Base-by-base conservation (phyloP, 2,888 invertebrate species). In the Drosophila macrospina region DNA sequence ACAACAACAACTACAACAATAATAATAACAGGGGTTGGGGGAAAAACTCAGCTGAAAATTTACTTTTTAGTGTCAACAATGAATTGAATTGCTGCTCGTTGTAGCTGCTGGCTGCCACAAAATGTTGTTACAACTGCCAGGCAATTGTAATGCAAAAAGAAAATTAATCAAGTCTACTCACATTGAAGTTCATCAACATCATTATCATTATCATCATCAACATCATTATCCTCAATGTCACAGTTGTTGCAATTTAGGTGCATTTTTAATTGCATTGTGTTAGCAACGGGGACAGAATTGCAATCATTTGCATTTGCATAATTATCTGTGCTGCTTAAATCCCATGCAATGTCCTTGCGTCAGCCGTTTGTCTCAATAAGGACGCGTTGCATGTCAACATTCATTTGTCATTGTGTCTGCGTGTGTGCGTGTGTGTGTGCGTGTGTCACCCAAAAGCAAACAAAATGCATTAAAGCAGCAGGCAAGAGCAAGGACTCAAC, bases 391-490 rank as follows among this genome's bases (percentile, higher is more conserved):
- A 71, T 70, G 75, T 86, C 85, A 89, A 69, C 89, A 80, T 80
- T 89, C 88, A 89, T 86, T 89, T 86, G 78, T 83, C 84, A 80
- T 74, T 82, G 71, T 57, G 37, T 64, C 54, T 63, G 67, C 71
- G 52, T 50, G 61, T 45, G 61, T 52, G 16, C 57, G 41, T 6
- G 41, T 24, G 39, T 28, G 20, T 44, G 32, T 51, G 26, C 20
- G 51, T 7, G 52, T 70, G 70, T 66, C 71, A 50, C 62, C 67
- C 52, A 36, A 39, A 30, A 32, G 51, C 89, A 87, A 85, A 88
- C 86, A 78, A 85, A 89, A 89, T 87, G 88, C 88, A 89, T 89
- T 89, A 89, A 63, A 67, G 57, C 77, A 57, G n/a, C n/a, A 63
- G 76, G 45, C 61, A 52, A 45, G 62, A 61, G 69, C 60, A 61